phyloP scores from a whole-genome alignment of 2,113 vertebrate species.

The Cromileptes altivelis region DNA sequence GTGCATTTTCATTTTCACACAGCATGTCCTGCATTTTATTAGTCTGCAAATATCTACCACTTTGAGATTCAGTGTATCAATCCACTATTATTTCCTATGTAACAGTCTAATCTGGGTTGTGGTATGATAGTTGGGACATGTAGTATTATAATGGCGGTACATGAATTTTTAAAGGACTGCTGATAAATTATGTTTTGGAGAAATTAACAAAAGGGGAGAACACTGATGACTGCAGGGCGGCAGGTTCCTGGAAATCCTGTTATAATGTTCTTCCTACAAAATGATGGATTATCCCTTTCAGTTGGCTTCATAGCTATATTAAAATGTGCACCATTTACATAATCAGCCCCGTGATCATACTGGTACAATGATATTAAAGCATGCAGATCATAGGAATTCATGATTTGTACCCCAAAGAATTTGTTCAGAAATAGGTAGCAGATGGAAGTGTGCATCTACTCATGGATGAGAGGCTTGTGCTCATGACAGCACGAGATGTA shows the following conservation, averaged over 20 bases:
- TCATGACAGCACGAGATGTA: too few relatives aligned
- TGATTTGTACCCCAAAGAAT: not conserved
- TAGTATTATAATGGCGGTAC: not conserved
- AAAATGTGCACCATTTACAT: not conserved
- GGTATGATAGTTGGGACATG: not conserved
- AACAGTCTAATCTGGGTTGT: not conserved
- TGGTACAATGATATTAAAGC: not conserved
- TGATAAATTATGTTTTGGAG: conserved; percentile 14
- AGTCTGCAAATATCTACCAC: not conserved
- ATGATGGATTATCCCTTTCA: conserved; percentile 28
- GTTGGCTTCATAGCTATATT: not conserved
- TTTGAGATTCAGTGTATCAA: not conserved
- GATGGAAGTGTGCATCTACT: too few relatives aligned
- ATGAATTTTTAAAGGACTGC: conserved; percentile 26
- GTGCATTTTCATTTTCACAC: not conserved
- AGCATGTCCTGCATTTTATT: not conserved
- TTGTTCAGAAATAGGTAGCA: too few relatives aligned
- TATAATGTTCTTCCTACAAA: conserved; percentile 5
- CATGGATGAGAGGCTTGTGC: too few relatives aligned
- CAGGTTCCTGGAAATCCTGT: conserved; percentile 4
- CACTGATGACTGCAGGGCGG: conserved; percentile 4
- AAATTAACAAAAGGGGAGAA: conserved; percentile 20
- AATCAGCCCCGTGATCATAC: not conserved
- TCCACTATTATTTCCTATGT: not conserved
- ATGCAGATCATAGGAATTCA: not conserved